phyloP scores from a whole-genome alignment of 2,113 vertebrate genomes.

The Sphaerodactylus townsendi region DNA sequence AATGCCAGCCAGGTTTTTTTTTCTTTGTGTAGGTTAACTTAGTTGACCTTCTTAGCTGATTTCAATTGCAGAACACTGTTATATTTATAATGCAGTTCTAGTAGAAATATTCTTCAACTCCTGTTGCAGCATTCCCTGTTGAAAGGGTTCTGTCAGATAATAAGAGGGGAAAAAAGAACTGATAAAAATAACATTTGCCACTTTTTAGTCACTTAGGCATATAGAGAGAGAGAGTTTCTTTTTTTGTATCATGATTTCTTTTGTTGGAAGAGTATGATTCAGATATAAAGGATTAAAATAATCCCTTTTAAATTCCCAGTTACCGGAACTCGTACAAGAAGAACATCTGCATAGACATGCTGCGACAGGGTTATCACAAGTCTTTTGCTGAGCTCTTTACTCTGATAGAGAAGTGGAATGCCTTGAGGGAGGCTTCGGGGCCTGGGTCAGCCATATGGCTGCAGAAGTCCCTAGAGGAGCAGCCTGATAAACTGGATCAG shows the following conservation, averaged over 20 bases:
- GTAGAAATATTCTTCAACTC: constrained; percentile 10
- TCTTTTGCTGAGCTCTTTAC: constrained; percentile 81
- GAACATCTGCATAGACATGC: constrained; percentile 87
- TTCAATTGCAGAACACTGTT: constrained; percentile 24
- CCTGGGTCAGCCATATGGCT: constrained; percentile 91
- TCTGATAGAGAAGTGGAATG: constrained; percentile 83
- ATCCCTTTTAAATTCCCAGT: constrained; percentile 67
- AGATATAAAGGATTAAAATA: constrained; percentile 54
- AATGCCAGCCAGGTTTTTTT: background rate
- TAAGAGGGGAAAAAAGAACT: background rate
- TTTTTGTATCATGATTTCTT: constrained; percentile 31
- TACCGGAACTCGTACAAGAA: constrained; percentile 85
- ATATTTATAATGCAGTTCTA: constrained; percentile 39
- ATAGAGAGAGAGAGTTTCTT: constrained; percentile 39
- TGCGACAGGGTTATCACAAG: constrained; percentile 82
- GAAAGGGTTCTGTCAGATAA: background rate
- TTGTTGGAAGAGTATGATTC: constrained; percentile 18
- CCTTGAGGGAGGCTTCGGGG: constrained; percentile 84
- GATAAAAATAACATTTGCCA: constrained; percentile 5
- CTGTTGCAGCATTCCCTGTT: background rate
- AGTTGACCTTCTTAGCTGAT: constrained; percentile 24
- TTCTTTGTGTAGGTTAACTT: constrained; percentile 14
- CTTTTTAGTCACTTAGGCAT: constrained; percentile 25
- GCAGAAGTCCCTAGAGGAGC: constrained; percentile 83
- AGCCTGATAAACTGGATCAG: constrained; percentile 86